Base-by-base conservation (phyloP, 2,113 vertebrate species). In the Stigmatopora nigra region DNA sequence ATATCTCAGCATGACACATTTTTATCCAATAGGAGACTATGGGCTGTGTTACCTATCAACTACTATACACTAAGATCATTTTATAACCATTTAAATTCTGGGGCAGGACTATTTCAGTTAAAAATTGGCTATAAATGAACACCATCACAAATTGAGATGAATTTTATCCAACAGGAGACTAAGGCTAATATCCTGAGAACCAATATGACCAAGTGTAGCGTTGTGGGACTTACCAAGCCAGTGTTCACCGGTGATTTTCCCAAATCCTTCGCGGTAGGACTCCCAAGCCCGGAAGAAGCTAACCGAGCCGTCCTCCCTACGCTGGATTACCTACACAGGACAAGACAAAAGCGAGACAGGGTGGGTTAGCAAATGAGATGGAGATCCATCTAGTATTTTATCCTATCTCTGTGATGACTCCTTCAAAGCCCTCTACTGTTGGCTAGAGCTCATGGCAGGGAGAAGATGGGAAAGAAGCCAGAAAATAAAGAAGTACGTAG, bases 221-320 rank as follows among this genome's bases (percentile, higher is more conserved):
- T 57, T 76, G 64, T 20, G 38, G 3, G 58, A 78, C 92, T 65
- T 88, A 98, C 96, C 96, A 38, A 99, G 82, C 95, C 95, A 99
- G 88, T 99, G 95, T 88, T 99, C 96, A 13, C 94, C 95, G 0
- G 94, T 97, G 78, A 99, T 94, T 88, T 92, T 98, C 72, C 96
- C 96, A 1, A 98, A 98, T 81, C 96, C 96, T 0, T 98, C 94
- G 11, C 92, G 85, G 70, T 98, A 98, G 0, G 95, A 93, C 68
- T 95, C 94, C 96, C 96, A 99, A 53, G 93, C 94, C 0, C 93
- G 90, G 87, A 98, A 98, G 64, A 98, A 99, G 87, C 94, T 98
- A 69, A 98, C 94, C 0, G 94, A 93, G 76, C 96, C 96, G 0
- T 97, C 95, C 72, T 96, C 94, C 16, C 95, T 87, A 65, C 95